Percentiles rank a stretch among this genome's conserved stretches.
These are phyloP conservation scores for Gila orcuttii DNA, from an alignment of 2,113 vertebrate genomes.

Conservation along the genomic window DNA sequence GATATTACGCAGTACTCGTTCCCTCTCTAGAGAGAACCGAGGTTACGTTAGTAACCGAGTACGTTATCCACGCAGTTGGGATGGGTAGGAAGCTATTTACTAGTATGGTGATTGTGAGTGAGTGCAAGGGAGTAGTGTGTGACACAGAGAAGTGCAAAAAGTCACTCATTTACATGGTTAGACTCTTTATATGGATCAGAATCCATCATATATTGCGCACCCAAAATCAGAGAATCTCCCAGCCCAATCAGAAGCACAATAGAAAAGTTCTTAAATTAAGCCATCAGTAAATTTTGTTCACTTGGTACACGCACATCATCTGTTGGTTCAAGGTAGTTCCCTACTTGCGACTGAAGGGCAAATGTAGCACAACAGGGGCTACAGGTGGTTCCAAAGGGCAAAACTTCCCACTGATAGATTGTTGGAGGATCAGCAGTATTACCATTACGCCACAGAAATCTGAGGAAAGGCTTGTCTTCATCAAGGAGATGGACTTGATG, in stretches of 20 bases:
- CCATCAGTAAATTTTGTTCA: too few species aligned
- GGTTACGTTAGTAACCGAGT: too few species aligned
- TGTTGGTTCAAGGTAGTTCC: background rate
- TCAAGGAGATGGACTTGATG: constrained; percentile 33
- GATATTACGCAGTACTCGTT: too few species aligned
- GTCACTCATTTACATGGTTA: too few species aligned
- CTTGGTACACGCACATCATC: background rate
- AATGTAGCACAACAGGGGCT: constrained; percentile 40
- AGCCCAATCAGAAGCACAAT: too few species aligned
- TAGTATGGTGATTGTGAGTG: background rate
- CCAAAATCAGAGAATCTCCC: too few species aligned
- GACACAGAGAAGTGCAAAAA: too few species aligned
- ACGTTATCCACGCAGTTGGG: background rate
- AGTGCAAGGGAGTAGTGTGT: background rate
- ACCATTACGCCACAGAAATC: constrained; percentile 41
- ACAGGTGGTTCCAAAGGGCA: constrained; percentile 44
- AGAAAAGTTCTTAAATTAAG: too few species aligned
- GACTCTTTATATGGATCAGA: too few species aligned
- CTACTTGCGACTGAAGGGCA: constrained; percentile 28
- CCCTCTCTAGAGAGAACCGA: too few species aligned
- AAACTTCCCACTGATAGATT: constrained; percentile 38
- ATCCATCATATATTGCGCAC: too few species aligned
- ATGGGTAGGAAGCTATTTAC: background rate
- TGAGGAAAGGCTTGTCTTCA: constrained; percentile 33
- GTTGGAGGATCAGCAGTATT: background rate